Base-by-base conservation (phyloP, 2,113 vertebrate genomes). In the Oxyruncus cristatus region DNA sequence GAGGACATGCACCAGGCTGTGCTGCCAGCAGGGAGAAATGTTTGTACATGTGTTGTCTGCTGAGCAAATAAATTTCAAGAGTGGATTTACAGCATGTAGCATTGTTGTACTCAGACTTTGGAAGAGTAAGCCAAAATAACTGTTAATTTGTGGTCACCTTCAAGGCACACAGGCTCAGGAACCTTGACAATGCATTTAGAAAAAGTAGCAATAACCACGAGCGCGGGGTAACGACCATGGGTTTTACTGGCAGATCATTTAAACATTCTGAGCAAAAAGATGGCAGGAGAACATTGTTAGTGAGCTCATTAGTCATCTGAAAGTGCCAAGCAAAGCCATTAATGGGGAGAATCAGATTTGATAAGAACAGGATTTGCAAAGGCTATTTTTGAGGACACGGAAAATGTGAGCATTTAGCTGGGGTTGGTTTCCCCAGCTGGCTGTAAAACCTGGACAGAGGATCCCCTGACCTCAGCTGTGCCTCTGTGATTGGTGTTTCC, bases 41-140 rank as follows among this genome's bases (percentile, higher is more conserved):
- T 67, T 77, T 63, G 52, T 61, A 22, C 56, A 32, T 32, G 14
- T 12, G 44, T 27, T 77, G 55, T 82, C 66, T 87, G 78, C 56
- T 88, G 35, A 44, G 61, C 24, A 58, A 85, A 82, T 67, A 49
- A 33, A 1, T 46, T 91, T 92, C 92, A 58, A 23, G 85, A 44
- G 46, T 28, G 94, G 91, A 89, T 93, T 97, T 95, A 93, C 94
- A 81, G 95, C 89, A 12, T 52, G 41, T 33, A 90, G 95, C 82
- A 23, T 49, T 66, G 84, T 26, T 12, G 17, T 12, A 46, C 61
- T 10, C 12, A 41, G 58, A 44, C 92, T 79, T 80, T 23, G 37
- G 62, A 65, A 70, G 52, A 92, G 85, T 24, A 75, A 83, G 39
- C 73, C 75, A 92, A 93, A 93, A 88, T 16, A 67, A 84, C 87